These are phyloP conservation scores for Tenodera sinensis DNA, from an alignment of 2,888 invertebrate species.

Conservation along the genomic window DNA sequence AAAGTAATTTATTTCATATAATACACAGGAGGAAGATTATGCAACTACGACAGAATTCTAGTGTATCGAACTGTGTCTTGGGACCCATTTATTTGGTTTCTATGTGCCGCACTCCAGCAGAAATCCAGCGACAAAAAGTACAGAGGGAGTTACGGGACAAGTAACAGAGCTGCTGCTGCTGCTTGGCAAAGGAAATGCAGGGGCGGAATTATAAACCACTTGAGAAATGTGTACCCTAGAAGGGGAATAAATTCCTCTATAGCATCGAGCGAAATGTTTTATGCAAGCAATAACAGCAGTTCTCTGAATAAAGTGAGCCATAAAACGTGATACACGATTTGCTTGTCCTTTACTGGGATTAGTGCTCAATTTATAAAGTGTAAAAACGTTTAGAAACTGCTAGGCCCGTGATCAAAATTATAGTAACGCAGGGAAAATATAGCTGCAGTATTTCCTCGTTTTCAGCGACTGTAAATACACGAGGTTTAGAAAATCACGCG, in stretches of 20 bases:
- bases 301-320: background rate
- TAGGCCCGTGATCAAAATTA: background rate
- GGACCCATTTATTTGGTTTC: background rate
- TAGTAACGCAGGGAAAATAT: background rate
- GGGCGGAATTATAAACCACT: background rate
- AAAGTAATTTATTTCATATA: too few relatives aligned
- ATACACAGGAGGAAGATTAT: too few relatives aligned
- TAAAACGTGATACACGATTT: background rate
- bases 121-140: background rate
- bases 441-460: too few relatives aligned
- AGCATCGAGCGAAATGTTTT: background rate
- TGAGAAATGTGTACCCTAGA: background rate
- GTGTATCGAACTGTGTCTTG: background rate
- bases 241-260: background rate
- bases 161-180: background rate
- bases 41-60: background rate
- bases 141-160: background rate
- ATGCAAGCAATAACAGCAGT: background rate
- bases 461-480: too few relatives aligned
- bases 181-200: background rate
- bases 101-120: background rate
- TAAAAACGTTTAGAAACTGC: background rate
- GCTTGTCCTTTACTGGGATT: background rate
- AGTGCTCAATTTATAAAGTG: background rate
- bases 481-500: too few relatives aligned